These are phyloP conservation scores for Bos taurus DNA, from an alignment of 2,113 vertebrate species.

Conservation along the genomic window DNA sequence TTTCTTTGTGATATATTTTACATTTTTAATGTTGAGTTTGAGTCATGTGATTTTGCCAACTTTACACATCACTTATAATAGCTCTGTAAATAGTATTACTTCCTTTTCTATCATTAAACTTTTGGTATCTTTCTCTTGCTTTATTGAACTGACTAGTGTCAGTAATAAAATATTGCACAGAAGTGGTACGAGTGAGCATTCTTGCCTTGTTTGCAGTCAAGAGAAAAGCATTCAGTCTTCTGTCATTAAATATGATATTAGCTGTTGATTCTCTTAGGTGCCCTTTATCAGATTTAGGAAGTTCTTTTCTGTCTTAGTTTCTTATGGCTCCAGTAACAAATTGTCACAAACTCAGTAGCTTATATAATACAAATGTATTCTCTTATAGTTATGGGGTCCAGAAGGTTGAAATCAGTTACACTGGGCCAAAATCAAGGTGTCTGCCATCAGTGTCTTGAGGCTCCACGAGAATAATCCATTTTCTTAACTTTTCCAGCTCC, in stretches of 20 bases:
- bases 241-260: background rate
- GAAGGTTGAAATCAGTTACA: background rate
- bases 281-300: background rate
- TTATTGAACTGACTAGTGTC: background rate
- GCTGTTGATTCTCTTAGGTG: background rate
- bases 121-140: background rate
- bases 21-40: background rate
- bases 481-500: background rate
- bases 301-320: background rate
- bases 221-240: background rate
- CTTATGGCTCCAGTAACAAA: background rate
- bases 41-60: background rate
- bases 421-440: background rate
- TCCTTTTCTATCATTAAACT: background rate
- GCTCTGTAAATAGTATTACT: background rate
- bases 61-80: background rate
- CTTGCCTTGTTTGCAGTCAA: background rate
- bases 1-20: background rate
- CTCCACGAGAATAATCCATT: background rate
- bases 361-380: background rate
- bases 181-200: background rate
- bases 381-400: background rate
- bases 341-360: background rate
- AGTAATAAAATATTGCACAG: background rate
- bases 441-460: background rate